A percentile compares a stretch with the other conserved stretches of the same genome.
phyloP scores from a whole-genome alignment of 2,888 invertebrate genomes.

The Drosophila acutilabella region DNA sequence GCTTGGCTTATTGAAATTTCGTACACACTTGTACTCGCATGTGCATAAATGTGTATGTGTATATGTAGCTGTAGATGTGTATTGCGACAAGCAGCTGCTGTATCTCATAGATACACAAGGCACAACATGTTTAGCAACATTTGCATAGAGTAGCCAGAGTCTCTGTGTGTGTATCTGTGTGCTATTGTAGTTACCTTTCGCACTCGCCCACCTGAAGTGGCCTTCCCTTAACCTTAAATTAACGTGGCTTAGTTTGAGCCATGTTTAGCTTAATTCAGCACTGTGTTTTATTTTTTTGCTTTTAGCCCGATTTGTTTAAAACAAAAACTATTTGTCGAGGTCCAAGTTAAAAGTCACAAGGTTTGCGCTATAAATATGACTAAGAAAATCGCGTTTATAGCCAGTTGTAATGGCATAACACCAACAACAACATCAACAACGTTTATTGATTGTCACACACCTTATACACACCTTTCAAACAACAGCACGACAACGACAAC shows the following conservation, averaged over 20 bases:
- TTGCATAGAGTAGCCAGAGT: conserved; percentile 44
- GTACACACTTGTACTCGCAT: conserved; percentile 33
- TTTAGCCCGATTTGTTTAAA: conserved; percentile 26
- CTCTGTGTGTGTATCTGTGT: not conserved
- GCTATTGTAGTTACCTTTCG: conserved; percentile 29
- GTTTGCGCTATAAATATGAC: conserved; percentile 26
- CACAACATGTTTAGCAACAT: conserved; percentile 57
- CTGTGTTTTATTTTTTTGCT: conserved; percentile 6
- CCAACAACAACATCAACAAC: not conserved
- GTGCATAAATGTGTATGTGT: conserved; percentile 9
- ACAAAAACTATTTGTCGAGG: conserved; percentile 34
- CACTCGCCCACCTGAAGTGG: conserved; percentile 57
- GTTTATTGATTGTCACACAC: conserved; percentile 27
- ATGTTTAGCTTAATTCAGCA: conserved; percentile 37
- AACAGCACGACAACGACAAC: not conserved
- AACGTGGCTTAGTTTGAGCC: conserved; percentile 32
- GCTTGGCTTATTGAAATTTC: conserved; percentile 27
- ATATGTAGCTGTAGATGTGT: not conserved
- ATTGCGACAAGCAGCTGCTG: conserved; percentile 45
- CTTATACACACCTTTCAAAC: not conserved
- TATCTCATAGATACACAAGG: conserved; percentile 43
- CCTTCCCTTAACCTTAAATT: conserved; percentile 63
- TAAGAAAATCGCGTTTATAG: conserved; percentile 25
- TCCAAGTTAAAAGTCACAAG: conserved; percentile 43
- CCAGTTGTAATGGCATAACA: conserved; percentile 16